These are phyloP conservation scores for Alligator sinensis DNA, from an alignment of 2,113 vertebrate species.

Conservation along the genomic window DNA sequence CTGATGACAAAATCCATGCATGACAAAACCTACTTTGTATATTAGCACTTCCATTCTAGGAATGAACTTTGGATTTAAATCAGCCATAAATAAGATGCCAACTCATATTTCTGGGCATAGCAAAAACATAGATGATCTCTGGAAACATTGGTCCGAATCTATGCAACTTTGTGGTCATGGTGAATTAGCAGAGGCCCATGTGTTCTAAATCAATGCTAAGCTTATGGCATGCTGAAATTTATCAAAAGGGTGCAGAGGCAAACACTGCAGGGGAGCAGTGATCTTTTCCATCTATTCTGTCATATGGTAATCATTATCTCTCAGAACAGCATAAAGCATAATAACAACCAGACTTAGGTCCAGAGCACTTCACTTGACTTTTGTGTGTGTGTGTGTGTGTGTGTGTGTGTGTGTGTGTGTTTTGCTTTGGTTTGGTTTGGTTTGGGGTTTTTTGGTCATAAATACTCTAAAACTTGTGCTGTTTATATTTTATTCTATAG, in stretches of 20 bases:
- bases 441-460: constrained; percentile 2
- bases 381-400: too few species aligned
- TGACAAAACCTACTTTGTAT: accelerated
- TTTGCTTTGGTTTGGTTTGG: too few species aligned
- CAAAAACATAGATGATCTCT: constrained; percentile 35
- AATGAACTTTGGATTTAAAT: constrained; percentile 1
- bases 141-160: constrained; percentile 19
- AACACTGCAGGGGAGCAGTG: constrained; percentile 72
- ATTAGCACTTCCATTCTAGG: background rate
- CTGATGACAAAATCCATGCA: accelerated
- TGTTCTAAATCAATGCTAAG: constrained; percentile 79
- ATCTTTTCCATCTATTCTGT: constrained; percentile 60
- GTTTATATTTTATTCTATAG: constrained; percentile 7
- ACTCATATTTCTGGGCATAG: background rate
- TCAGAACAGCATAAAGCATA: constrained; percentile 60
- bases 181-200: constrained; percentile 65
- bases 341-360: constrained; percentile 57
- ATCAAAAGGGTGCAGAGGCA: constrained; percentile 72
- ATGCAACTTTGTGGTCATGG: constrained; percentile 26
- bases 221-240: constrained; percentile 72
- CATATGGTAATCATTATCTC: constrained; percentile 78
- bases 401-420: too few species aligned
- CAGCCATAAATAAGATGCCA: constrained; percentile 3
- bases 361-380: constrained; percentile 25
- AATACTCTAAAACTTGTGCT: background rate